Percentiles rank a stretch among this genome's conserved stretches.
These are phyloP conservation scores for Synanceia verrucosa DNA, from an alignment of 2,797 vertebrate species.

Conservation along the genomic window DNA sequence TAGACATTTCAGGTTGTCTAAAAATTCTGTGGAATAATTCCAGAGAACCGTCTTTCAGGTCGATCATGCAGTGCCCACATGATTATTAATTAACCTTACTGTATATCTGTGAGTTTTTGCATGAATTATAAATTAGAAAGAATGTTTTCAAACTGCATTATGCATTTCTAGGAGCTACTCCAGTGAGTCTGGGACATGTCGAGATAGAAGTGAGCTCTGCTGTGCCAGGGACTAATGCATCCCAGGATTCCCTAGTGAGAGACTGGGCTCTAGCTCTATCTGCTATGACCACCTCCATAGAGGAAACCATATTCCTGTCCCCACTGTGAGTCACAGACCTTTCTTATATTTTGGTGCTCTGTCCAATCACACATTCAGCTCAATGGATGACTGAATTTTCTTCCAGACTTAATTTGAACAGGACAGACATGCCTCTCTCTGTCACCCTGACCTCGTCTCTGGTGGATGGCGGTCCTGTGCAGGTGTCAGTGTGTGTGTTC, in stretches of 20 bases:
- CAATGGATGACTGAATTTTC: not conserved
- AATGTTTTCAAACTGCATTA: slow-evolving; percentile 28
- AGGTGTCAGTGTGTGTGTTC: slow-evolving; percentile 76
- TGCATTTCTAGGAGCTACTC: slow-evolving; percentile 55
- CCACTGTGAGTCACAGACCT: slow-evolving; percentile 74
- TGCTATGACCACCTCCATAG: slow-evolving; percentile 30
- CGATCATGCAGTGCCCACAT: not conserved
- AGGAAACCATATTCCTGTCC: slow-evolving; percentile 81
- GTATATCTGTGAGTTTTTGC: slow-evolving; percentile 7
- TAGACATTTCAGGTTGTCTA: not conserved
- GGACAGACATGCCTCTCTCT: slow-evolving; percentile 57
- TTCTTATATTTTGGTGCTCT: not conserved
- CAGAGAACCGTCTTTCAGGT: not conserved
- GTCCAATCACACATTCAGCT: not conserved
- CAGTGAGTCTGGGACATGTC: slow-evolving; percentile 62
- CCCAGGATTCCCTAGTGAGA: slow-evolving; percentile 55
- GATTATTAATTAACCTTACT: slow-evolving; percentile 14
- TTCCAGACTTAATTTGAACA: slow-evolving; percentile 41
- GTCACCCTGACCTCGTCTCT: slow-evolving; percentile 74
- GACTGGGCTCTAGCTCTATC: slow-evolving; percentile 63
- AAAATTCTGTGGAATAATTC: not conserved
- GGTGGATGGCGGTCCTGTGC: slow-evolving; percentile 38
- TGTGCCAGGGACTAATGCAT: slow-evolving; percentile 43
- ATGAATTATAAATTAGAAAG: slow-evolving; percentile 21
- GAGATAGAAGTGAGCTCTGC: slow-evolving; percentile 53